Evolutionary conservation across 2,888 invertebrate genomes (phyloP).

Genomic region (Nymphalis urticae): DNA sequence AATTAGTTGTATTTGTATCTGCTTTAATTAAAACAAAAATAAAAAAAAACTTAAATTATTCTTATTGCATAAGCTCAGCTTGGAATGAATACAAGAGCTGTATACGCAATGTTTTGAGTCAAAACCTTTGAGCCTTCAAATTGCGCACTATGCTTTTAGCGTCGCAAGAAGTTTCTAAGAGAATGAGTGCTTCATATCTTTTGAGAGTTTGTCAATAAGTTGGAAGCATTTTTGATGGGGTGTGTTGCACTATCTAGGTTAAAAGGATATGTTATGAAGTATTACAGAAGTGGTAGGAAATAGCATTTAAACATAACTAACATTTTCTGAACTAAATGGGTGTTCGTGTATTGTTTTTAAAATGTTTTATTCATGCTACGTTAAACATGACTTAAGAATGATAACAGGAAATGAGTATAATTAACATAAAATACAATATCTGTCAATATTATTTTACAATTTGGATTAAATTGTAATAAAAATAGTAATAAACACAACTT

Average conservation of each 20-base stretch:
- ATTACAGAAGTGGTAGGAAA: not conserved
- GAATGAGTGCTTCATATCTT: conserved; percentile 30
- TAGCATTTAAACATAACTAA: not conserved
- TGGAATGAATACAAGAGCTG: not conserved
- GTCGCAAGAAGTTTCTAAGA: conserved; percentile 35
- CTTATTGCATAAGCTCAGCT: conserved; percentile 14
- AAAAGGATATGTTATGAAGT: conserved; percentile 17
- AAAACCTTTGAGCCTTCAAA: conserved; percentile 47
- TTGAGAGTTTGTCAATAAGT: conserved; percentile 27
- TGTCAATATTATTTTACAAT: too few relatives aligned
- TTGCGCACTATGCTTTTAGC: conserved; percentile 50
- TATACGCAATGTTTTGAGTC: conserved; percentile 16
- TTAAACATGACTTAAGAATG: too few relatives aligned
- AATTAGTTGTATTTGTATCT: not conserved
- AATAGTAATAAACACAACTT: too few relatives aligned
- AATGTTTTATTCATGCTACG: too few relatives aligned
- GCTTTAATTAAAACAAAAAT: not conserved
- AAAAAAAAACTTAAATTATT: conserved; percentile 7
- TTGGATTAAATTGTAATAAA: too few relatives aligned
- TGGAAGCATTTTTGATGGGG: conserved; percentile 24
- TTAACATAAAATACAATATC: too few relatives aligned
- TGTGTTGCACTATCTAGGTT: conserved; percentile 15
- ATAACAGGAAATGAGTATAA: too few relatives aligned
- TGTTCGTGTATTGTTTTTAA: too few relatives aligned
- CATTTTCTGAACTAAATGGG: too few relatives aligned